Evolutionary conservation across 2,113 vertebrate genomes (phyloP).

Genomic region (Polyodon spathula): DNA sequence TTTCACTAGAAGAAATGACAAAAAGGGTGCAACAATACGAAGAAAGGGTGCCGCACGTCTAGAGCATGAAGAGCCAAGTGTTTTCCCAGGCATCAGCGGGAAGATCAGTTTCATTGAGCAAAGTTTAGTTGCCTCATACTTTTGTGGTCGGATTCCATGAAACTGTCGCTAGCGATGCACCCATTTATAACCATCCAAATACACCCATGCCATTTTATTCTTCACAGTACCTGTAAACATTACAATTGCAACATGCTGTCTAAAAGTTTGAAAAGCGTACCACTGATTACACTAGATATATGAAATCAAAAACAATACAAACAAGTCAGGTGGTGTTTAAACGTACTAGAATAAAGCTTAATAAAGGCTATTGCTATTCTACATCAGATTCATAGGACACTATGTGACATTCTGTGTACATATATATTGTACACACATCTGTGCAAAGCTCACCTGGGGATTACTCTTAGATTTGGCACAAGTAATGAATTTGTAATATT

Average conservation of each 20-base stretch:
- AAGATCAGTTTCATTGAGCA: background rate
- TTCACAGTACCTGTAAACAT: background rate
- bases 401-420: too few species aligned
- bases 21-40: conserved; percentile 63
- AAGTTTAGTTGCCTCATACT: background rate
- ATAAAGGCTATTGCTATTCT: too few species aligned
- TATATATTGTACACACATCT: background rate
- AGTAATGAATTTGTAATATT: background rate
- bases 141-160: background rate
- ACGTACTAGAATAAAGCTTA: too few species aligned
- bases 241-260: background rate
- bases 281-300: background rate
- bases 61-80: conserved; percentile 21
- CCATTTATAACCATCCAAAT: background rate
- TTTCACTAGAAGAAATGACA: conserved; percentile 70
- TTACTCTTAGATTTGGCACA: background rate
- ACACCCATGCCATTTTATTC: background rate
- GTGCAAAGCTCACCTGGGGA: background rate
- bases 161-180: background rate
- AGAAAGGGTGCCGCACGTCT: conserved; percentile 48
- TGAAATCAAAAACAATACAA: too few species aligned
- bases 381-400: too few species aligned
- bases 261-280: too few species aligned
- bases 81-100: background rate
- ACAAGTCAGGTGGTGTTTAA: too few species aligned